Conservation (phyloP, 2,888 invertebrate genomes). For the Morinoia aosen region DNA sequence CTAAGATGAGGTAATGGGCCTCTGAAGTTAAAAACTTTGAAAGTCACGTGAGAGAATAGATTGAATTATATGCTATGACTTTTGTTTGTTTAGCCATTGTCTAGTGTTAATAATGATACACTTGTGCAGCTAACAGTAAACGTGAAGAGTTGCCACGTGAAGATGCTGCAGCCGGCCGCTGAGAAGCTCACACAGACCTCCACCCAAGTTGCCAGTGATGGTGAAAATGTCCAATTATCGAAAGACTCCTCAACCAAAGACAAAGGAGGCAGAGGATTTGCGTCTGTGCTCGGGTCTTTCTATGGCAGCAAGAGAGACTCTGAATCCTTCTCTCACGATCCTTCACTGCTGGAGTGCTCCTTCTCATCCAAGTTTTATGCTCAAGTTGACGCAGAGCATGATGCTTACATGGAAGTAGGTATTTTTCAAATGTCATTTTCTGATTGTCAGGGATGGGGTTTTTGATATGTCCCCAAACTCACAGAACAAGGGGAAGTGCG, state of each 20-base stretch:
- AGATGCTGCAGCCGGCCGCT: conserved; percentile 61
- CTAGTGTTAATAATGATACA: background rate
- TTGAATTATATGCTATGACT: background rate
- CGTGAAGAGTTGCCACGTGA: conserved; percentile 60
- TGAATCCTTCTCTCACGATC: conserved; percentile 54
- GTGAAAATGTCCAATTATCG: background rate
- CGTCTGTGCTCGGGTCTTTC: conserved; percentile 15
- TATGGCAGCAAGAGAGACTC: conserved; percentile 7
- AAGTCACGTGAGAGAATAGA: too few species aligned
- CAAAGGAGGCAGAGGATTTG: conserved; percentile 7
- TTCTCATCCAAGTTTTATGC: conserved; percentile 63
- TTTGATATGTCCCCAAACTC: too few species aligned
- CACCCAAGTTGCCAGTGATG: too few species aligned
- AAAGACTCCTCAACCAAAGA: background rate
- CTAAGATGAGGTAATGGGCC: too few species aligned
- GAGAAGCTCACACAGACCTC: conserved; percentile 48
- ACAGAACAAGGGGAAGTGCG: too few species aligned
- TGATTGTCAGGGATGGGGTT: too few species aligned
- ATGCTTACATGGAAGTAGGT: conserved; percentile 65
- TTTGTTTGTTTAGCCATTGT: background rate
- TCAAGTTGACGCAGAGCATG: conserved; percentile 64
- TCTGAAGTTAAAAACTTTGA: too few species aligned
- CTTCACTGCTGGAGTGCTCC: conserved; percentile 64
- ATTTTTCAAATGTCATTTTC: background rate
- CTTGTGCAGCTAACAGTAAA: conserved; percentile 59